Evolutionary conservation across 2,113 vertebrate species (phyloP), one percentile per base, ranked within the genome.

Genomic region (Alaudala cheleensis): DNA sequence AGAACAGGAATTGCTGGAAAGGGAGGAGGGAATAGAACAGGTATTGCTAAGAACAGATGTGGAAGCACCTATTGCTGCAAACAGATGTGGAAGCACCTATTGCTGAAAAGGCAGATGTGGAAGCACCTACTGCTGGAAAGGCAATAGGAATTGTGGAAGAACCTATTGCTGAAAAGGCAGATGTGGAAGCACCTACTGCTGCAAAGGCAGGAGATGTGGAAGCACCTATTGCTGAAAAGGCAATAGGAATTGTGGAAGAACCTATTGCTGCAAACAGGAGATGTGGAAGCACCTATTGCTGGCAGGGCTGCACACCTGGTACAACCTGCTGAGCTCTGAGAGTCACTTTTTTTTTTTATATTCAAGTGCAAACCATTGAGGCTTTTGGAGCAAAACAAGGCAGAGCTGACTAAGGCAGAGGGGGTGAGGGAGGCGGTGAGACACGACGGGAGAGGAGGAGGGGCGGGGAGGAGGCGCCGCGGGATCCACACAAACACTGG

Each of bases 371-470:
- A 86, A 94, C 47, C 92, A 29, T 40, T 53, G 9, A n/a, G 60
- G 94, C 81, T 97, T 96, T 81, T 73, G 79, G 72, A 79, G 66
- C 28, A 9, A 28, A 25, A 39, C 33, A 45, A 92, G 94, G 96
- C 95, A 79, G 92, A 94, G 85, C 87, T 78, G 73, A 79, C 61
- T 90, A 81, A 96, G 95, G 96, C 95, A 94, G 92, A 88, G 85
- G 20, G 49, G 78, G 81, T 25, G 25, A n/a, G 26, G 58, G 79
- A 92, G 76, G 91, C 0, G 6, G 82, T 80, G 67, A 69, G 90
- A 79, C 5, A n/a, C 6, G 11, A 77, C 3, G 29, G 87, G 42
- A 86, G 82, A 57, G 64, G 67, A 51, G 39, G 23, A 45, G 10
- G 10, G 57, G 62, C 5, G 51, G 87, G 42, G 10, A n/a, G 65